Percentiles rank a stretch among this genome's conserved stretches.
These are phyloP conservation scores for Arnoldichthys spilopterus DNA, from an alignment of 2,797 vertebrate species.

Conservation along the genomic window DNA sequence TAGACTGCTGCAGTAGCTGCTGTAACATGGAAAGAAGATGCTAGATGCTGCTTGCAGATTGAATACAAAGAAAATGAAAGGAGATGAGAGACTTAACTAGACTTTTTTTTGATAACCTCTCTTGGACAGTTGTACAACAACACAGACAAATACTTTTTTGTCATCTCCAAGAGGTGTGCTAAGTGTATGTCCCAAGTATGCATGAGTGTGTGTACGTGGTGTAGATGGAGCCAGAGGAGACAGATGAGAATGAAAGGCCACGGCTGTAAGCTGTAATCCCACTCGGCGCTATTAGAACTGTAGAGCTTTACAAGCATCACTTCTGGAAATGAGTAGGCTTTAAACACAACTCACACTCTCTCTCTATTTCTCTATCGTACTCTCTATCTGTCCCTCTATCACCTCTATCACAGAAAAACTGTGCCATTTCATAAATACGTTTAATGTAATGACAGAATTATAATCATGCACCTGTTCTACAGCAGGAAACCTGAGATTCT, in stretches of 20 bases:
- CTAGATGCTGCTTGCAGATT: not conserved
- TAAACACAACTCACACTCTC: not conserved
- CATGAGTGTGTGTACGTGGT: not conserved
- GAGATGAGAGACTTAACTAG: not conserved
- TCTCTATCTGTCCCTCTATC: not conserved
- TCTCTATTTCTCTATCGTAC: not conserved
- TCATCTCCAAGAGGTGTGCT: not conserved
- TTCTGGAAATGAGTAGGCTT: conserved; percentile 1
- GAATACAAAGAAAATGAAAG: not conserved
- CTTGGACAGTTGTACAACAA: not conserved
- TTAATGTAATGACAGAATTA: too few relatives aligned
- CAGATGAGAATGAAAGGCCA: conserved; percentile 19
- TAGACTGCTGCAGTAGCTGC: not conserved
- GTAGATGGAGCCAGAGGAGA: not conserved
- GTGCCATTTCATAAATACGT: too few relatives aligned
- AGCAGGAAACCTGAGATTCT: not conserved
- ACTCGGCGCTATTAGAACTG: conserved; percentile 5
- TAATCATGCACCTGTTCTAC: too few relatives aligned
- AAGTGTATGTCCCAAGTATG: not conserved
- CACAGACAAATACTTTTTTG: not conserved
- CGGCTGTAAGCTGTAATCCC: conserved; percentile 11
- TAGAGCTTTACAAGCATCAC: conserved; percentile 5
- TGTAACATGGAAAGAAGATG: not conserved
- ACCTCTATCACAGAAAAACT: too few relatives aligned
- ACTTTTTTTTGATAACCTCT: too few relatives aligned